Conservation (phyloP, 2,888 invertebrate species). For the Ormia ochracea region DNA sequence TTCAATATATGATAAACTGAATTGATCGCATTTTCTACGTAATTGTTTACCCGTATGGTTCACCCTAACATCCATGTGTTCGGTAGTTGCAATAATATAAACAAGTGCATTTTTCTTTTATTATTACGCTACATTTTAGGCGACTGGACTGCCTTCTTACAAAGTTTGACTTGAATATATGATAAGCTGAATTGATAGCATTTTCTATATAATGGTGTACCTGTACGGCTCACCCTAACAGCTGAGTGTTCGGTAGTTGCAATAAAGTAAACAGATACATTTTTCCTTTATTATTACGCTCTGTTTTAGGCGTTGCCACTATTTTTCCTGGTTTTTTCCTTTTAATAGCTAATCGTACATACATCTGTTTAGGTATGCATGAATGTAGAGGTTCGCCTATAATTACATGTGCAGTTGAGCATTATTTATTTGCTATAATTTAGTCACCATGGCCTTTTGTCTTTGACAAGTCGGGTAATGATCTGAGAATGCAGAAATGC, state of each 20-base stretch:
- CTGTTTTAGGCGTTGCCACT: conserved; percentile 1
- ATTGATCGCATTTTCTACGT: no score
- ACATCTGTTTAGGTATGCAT: conserved; percentile 9
- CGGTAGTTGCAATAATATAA: conserved; percentile 18
- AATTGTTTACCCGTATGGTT: no score
- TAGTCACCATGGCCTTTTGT: conserved; percentile 43
- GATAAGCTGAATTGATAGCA: no score
- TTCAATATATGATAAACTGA: no score
- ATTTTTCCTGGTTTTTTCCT: not conserved
- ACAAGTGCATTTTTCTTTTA: not conserved
- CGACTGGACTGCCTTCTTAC: no score
- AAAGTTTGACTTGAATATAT: no score
- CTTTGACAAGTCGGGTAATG: conserved; percentile 22
- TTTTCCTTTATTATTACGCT: not conserved
- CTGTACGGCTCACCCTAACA: not conserved
- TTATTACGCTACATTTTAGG: not conserved
- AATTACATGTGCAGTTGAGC: conserved; percentile 57
- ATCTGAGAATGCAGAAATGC: conserved; percentile 45
- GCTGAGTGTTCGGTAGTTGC: not conserved
- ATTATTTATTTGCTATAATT: conserved; percentile 59
- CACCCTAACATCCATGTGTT: no score
- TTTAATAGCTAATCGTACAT: conserved; percentile 19
- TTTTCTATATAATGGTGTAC: no score
- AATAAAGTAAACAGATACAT: not conserved
- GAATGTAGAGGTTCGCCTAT: conserved; percentile 38